Evolutionary conservation across 2,888 invertebrate genomes (phyloP).

Genomic region (Sclerodermus sp.): DNA sequence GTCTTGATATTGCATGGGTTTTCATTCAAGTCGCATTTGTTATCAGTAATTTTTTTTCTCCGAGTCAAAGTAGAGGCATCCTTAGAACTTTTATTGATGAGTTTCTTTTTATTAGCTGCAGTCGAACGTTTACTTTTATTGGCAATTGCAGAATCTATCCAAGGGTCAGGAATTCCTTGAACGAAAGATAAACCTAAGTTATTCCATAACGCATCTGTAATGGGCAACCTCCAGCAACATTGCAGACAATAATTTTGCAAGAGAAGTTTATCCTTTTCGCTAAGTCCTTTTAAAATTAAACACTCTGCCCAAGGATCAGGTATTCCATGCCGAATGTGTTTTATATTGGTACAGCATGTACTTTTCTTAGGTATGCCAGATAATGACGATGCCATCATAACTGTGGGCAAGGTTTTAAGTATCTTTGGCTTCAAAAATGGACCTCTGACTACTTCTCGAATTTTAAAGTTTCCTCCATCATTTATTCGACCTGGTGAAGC

Average conservation of each 20-base stretch:
- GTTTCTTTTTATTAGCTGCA: background rate
- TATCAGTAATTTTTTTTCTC: no score
- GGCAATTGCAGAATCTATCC: conserved; percentile 9
- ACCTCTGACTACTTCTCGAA: conserved; percentile 19
- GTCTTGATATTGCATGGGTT: no score
- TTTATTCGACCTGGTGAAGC: conserved; percentile 2
- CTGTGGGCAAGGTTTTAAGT: conserved; percentile 6
- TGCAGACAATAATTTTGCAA: conserved; percentile 13
- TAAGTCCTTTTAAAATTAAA: conserved; percentile 15
- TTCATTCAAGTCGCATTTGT: no score
- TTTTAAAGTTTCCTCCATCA: background rate
- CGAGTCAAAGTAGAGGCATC: no score
- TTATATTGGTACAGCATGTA: no score
- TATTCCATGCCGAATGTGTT: conserved; percentile 18
- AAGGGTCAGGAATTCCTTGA: conserved; percentile 32
- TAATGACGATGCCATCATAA: background rate
- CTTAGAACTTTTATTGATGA: background rate
- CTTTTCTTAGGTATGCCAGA: background rate
- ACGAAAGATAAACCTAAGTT: conserved; percentile 21
- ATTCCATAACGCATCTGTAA: conserved; percentile 26
- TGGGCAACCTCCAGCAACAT: conserved; percentile 11
- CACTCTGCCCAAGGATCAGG: conserved; percentile 30
- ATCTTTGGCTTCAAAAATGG: conserved; percentile 20
- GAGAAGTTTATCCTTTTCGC: background rate
- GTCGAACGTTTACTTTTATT: background rate